Evolutionary conservation across 2,888 invertebrate genomes (phyloP).

Genomic region (Steromphala cineraria): DNA sequence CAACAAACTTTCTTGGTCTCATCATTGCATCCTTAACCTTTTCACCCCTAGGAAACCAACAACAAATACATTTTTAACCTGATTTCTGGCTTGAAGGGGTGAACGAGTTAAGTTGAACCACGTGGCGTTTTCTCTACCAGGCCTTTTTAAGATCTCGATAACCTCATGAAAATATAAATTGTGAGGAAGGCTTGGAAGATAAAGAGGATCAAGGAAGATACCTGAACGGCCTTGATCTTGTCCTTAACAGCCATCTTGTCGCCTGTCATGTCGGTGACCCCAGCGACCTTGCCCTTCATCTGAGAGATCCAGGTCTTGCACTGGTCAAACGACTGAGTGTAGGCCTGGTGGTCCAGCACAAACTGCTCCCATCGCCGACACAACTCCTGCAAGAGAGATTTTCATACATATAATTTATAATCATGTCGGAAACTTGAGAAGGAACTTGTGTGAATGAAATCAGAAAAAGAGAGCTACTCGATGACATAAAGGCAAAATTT

Average conservation of each 20-base stretch:
- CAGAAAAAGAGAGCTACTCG: background rate
- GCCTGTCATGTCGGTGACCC: constrained; percentile 89
- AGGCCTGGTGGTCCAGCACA: constrained; percentile 76
- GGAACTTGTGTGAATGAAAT: background rate
- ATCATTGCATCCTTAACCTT: too few relatives aligned
- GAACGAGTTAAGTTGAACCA: too few relatives aligned
- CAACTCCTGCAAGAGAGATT: constrained; percentile 80
- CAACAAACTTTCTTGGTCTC: too few relatives aligned
- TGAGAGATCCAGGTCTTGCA: constrained; percentile 62
- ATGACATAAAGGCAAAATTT: too few relatives aligned
- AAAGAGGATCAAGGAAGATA: constrained; percentile 28
- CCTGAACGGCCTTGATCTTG: constrained; percentile 84
- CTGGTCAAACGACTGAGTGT: constrained; percentile 80
- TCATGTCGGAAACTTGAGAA: background rate
- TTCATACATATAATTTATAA: background rate
- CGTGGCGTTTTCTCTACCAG: too few relatives aligned
- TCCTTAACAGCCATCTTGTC: constrained; percentile 88
- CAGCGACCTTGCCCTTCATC: constrained; percentile 80
- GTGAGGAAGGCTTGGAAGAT: too few relatives aligned
- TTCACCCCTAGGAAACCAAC: too few relatives aligned
- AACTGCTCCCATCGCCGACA: constrained; percentile 94
- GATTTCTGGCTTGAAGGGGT: too few relatives aligned
- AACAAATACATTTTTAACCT: too few relatives aligned
- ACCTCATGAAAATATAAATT: too few relatives aligned
- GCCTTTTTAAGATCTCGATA: too few relatives aligned